Percentiles rank a stretch among this genome's conserved stretches.
These are phyloP conservation scores for Tetragonula carbonaria DNA, from an alignment of 2,888 invertebrate genomes.

Conservation along the genomic window DNA sequence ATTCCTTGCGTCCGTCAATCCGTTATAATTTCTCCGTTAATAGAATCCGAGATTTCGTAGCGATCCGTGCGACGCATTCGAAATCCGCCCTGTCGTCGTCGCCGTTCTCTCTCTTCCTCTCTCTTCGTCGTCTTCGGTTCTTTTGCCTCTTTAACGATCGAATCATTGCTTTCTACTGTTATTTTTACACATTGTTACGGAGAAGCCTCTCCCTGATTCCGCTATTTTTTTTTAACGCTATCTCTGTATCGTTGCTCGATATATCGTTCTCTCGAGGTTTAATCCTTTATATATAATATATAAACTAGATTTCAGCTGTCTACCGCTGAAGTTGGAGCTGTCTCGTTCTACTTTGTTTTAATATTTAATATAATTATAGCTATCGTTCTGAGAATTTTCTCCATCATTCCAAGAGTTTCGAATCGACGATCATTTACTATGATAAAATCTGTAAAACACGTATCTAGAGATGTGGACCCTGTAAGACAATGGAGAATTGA, in stretches of 20 bases:
- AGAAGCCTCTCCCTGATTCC: neutral
- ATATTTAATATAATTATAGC: neutral
- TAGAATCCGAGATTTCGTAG: slow-evolving; percentile 83
- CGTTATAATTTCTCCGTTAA: slow-evolving; percentile 84
- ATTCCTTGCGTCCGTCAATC: slow-evolving; percentile 77
- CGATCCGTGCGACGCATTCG: slow-evolving; percentile 80
- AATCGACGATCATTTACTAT: too few species aligned
- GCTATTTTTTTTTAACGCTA: neutral
- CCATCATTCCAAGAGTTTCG: too few species aligned
- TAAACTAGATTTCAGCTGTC: too few species aligned
- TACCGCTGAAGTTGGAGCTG: neutral
- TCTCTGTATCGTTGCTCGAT: too few species aligned
- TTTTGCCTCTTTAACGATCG: neutral
- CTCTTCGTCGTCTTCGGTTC: slow-evolving; percentile 23
- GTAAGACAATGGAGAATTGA: too few species aligned
- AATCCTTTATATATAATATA: neutral
- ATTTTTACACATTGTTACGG: neutral
- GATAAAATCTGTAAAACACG: too few species aligned
- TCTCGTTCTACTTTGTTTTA: neutral
- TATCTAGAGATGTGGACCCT: too few species aligned
- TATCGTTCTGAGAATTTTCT: neutral
- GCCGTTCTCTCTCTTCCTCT: slow-evolving; percentile 48
- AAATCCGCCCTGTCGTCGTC: slow-evolving; percentile 50
- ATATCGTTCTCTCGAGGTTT: neutral
- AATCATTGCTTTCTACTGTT: neutral